Evolutionary conservation across 2,888 invertebrate genomes (phyloP), one percentile per base, ranked within the genome.

Genomic region (Drosophila anomalipes): DNA sequence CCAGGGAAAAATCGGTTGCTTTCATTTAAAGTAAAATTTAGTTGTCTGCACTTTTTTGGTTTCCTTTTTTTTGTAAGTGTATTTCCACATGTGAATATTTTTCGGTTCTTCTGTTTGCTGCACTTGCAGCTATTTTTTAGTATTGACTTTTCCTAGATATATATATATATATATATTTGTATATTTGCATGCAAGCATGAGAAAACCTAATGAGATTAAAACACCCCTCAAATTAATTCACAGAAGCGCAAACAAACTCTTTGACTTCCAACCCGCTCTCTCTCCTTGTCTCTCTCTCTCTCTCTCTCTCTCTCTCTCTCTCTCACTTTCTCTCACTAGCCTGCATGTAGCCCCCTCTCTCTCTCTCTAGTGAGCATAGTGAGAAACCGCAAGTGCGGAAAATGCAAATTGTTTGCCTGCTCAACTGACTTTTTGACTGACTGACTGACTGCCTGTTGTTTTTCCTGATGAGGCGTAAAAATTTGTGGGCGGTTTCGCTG

Each of bases 181-280:
- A 19, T 22, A 22, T 47, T 9, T n/a, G n/a, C 5, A 12, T 41
- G 44, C 47, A 30, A 70, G 53, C 70, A 28, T 70, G 74, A 82
- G 77, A 78, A 86, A 79, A 16, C 19, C 82, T 84, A 91, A 90
- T 89, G 87, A 83, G 92, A 91, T 92, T 92, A 91, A 71, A 86
- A 89, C 91, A 85, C 89, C 92, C 91, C 82, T 70, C 61, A 79
- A 84, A 90, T 89, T 90, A 89, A 83, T 87, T 90, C 90, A 79
- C 60, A 72, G 84, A 84, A 89, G 69, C 65, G 59, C 57, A 70
- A 75, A 70, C 74, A 79, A 60, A 61, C 81, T 73, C 56, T 57
- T 30, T 39, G 19, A 37, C 56, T 26, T 12, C 32, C 32, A 35
- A 30, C 44, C 12, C 33, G n/a, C 28, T 53, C 49, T 33, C 44